These are phyloP conservation scores for Chaunax sp. DNA, from an alignment of 2,797 vertebrate species.

Conservation along the genomic window DNA sequence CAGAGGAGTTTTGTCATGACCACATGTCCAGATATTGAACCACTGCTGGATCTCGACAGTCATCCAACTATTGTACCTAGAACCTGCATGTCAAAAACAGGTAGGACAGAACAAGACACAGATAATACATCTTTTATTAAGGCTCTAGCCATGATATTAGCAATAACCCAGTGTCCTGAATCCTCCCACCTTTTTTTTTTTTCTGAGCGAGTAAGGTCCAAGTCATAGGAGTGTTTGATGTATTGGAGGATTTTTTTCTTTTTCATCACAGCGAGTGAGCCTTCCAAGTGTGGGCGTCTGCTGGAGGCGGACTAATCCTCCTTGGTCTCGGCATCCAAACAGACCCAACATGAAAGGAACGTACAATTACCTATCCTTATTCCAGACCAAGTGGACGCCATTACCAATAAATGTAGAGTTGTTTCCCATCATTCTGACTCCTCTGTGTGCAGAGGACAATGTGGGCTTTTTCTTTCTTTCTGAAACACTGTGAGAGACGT, in stretches of 20 bases:
- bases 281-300: constrained; percentile 67
- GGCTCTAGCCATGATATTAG: constrained; percentile 18
- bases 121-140: background rate
- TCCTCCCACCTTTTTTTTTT: constrained; percentile 21
- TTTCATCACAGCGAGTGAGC: constrained; percentile 40
- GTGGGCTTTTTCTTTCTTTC: constrained; percentile 21
- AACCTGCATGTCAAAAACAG: too few species aligned
- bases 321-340: constrained; percentile 66
- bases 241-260: constrained; percentile 33
- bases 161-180: constrained; percentile 29
- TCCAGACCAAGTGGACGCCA: constrained; percentile 69
- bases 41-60: background rate
- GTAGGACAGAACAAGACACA: too few species aligned
- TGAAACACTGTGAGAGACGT: constrained; percentile 3
- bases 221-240: constrained; percentile 49
- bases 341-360: constrained; percentile 73
- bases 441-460: constrained; percentile 3
- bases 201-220: constrained; percentile 6
- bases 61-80: background rate
- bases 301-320: constrained; percentile 75
- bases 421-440: constrained; percentile 32
- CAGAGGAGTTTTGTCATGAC: too few species aligned
- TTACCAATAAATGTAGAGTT: constrained; percentile 55
- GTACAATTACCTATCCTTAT: constrained; percentile 73
- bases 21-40: background rate